Conservation (phyloP, 2,888 invertebrate genomes). For the Pyrocoelia pectoralis region DNA sequence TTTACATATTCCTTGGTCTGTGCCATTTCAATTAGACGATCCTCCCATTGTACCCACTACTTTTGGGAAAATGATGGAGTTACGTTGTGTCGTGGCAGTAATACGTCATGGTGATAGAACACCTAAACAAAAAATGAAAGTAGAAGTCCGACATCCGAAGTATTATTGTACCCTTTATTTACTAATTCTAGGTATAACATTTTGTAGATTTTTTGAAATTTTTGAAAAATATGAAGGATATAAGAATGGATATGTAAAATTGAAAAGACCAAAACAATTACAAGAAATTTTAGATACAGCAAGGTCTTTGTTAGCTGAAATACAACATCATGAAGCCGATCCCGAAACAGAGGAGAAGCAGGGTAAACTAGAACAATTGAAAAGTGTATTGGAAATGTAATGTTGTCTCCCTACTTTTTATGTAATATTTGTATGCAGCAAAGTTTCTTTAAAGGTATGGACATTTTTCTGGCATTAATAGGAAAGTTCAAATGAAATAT, state of each 20-base stretch:
- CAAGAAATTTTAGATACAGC: constrained; percentile 98
- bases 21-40: constrained; percentile 96
- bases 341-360: constrained; percentile 96
- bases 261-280: constrained; percentile 96
- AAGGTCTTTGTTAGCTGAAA: constrained; percentile 86
- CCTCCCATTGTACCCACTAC: constrained; percentile 99
- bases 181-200: not conserved
- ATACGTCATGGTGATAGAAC: constrained; percentile 98
- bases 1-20: constrained; percentile 96
- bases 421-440: constrained; percentile 36
- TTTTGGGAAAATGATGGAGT: constrained; percentile 95
- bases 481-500: constrained; percentile 99
- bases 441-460: constrained; percentile 79
- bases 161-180: constrained; percentile 56
- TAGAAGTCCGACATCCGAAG: constrained; percentile 96
- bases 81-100: constrained; percentile 95
- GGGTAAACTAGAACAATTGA: constrained; percentile 95
- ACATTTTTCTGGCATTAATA: constrained; percentile 99
- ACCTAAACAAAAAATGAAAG: constrained; percentile 99
- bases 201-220: constrained; percentile 91
- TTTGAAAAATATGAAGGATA: constrained; percentile 97
- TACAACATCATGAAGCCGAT: constrained; percentile 86
- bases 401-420: constrained; percentile 50
- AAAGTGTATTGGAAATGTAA: constrained; percentile 99
- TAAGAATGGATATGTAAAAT: constrained; percentile 94